phyloP scores from a whole-genome alignment of 2,113 vertebrate species.

The Atractosteus spatula region DNA sequence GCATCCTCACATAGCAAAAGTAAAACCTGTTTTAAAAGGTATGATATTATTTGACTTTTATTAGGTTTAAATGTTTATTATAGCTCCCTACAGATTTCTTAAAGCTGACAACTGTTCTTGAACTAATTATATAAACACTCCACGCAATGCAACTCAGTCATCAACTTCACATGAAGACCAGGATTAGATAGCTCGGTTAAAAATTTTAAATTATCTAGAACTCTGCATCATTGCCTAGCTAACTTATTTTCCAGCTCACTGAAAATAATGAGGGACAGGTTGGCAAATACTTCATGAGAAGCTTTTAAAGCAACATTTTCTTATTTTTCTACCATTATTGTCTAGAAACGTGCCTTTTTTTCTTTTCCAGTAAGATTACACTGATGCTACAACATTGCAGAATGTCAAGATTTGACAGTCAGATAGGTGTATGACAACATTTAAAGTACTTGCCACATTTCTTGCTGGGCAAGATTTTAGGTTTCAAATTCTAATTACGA shows the following conservation, averaged over 20 bases:
- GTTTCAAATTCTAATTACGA: no score
- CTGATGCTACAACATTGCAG: no score
- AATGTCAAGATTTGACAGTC: no score
- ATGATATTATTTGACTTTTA: no score
- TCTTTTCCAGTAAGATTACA: neutral
- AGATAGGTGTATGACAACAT: no score
- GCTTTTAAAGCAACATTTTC: conserved; percentile 40
- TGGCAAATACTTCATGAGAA: conserved; percentile 60
- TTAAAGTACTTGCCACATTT: no score
- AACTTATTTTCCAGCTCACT: conserved; percentile 72
- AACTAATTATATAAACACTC: conserved; percentile 41
- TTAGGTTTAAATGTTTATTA: conserved; percentile 22
- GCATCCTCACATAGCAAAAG: neutral
- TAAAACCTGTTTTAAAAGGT: neutral
- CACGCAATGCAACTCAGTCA: conserved; percentile 33
- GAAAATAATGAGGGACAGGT: conserved; percentile 56
- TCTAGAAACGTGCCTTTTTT: conserved; percentile 27
- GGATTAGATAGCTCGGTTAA: conserved; percentile 53
- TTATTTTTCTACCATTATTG: conserved; percentile 36
- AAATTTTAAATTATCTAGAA: conserved; percentile 49
- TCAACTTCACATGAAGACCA: conserved; percentile 41
- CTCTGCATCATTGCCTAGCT: conserved; percentile 46
- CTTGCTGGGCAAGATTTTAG: no score
- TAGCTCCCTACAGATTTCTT: conserved; percentile 27
- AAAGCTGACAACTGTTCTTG: conserved; percentile 35